These are phyloP conservation scores for Melopsittacus undulatus DNA, from an alignment of 2,797 vertebrate genomes.

Conservation along the genomic window DNA sequence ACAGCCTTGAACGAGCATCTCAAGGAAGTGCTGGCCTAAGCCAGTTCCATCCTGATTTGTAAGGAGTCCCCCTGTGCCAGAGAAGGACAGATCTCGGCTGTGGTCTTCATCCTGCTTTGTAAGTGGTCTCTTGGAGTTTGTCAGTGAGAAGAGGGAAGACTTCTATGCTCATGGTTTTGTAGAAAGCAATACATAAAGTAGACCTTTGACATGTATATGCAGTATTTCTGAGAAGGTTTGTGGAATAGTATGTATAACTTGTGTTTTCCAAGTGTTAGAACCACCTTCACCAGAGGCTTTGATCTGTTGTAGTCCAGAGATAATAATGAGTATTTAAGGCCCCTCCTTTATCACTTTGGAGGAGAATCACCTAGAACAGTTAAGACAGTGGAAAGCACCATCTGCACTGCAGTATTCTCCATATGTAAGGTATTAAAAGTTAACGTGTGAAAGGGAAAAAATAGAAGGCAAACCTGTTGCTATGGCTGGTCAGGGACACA, in stretches of 20 bases:
- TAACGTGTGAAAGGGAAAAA: background rate
- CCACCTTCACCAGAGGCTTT: background rate
- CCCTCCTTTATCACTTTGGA: background rate
- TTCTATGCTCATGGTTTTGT: background rate
- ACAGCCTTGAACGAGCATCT: background rate
- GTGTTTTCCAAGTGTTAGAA: background rate
- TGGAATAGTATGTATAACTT: background rate
- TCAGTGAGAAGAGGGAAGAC: background rate
- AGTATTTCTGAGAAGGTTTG: background rate
- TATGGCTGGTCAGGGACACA: background rate
- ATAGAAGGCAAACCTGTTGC: background rate
- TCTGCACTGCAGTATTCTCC: background rate
- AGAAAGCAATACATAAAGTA: background rate
- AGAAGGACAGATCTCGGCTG: background rate
- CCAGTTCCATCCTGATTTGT: background rate
- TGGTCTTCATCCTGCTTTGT: accelerated
- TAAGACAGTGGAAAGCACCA: background rate
- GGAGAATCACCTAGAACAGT: background rate
- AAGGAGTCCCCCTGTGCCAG: background rate
- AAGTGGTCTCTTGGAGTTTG: background rate
- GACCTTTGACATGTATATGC: background rate
- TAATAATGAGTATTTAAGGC: accelerated
- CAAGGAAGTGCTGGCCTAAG: background rate
- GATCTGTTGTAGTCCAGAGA: background rate
- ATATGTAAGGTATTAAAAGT: accelerated